Base-by-base conservation (phyloP, 2,797 vertebrate genomes). In the Bufotes viridis region DNA sequence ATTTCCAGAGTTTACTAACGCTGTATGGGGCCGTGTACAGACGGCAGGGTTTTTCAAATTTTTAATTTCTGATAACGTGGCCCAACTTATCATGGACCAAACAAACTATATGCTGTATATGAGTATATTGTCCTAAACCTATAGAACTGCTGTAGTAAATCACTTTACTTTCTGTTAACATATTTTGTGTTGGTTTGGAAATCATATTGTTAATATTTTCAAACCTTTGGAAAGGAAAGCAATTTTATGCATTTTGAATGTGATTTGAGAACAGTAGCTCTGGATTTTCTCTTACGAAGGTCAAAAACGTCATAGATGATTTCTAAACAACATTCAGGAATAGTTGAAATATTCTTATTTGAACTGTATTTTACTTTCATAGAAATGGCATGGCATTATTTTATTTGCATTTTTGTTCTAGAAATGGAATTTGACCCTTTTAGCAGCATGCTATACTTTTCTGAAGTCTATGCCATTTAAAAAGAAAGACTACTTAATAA, bases 401-500 rank as follows among this genome's bases (percentile, higher is more conserved):
- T 84, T 84, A 84, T 88, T 84, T 88, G 75, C 51, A 78, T 79
- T 88, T 79, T 7, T 69, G 26, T 49, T 72, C 53, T 79, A 79
- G 75, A 84, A 84, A 72, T 79, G 74, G 49, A 88, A 61, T 84
- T 26, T 88, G 81, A 84, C 81, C 75, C 81, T 79, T 87, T 88
- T 88, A 84, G 74, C 81, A 84, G 74, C 75, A 70, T 26, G 74
- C 55, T 84, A 79, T 88, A 63, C 63, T 79, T 88, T 88, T 78
- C 60, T 83, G 60, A 84, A 34, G 17, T 51, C 87, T 61, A 58
- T 88, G 87, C 81, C 87, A 79, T 84, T 88, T 88, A 79, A 70
- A 34, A 78, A 84, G 69, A 88, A 84, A 88, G 81, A 84, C 81
- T 88, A 34, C 75, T 88, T 79, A 84, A 88, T 88, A 78, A 69